Evolutionary conservation across 2,888 invertebrate genomes (phyloP).

Genomic region (Lasioglossum malachurum): DNA sequence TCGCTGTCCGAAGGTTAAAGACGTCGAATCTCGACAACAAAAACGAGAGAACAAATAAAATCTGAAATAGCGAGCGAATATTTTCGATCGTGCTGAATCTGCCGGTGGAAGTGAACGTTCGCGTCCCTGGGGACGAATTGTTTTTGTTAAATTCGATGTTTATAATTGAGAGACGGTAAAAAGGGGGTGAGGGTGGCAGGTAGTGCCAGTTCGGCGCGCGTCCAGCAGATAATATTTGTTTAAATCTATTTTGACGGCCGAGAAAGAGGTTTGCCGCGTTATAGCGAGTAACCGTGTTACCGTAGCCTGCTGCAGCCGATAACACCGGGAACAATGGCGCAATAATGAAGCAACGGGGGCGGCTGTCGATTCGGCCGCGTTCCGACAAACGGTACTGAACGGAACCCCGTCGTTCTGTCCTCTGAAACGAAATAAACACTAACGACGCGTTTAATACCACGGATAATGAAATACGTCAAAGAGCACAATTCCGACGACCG

Average conservation of each 20-base stretch:
- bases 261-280: slow-evolving; percentile 19
- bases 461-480: slow-evolving; percentile 38
- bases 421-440: slow-evolving; percentile 43
- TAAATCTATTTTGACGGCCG: slow-evolving; percentile 36
- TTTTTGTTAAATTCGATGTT: slow-evolving; percentile 12
- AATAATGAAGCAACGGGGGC: slow-evolving; percentile 39
- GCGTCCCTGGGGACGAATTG: not conserved
- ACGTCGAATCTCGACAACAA: not conserved
- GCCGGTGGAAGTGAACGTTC: not conserved
- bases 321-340: slow-evolving; percentile 41
- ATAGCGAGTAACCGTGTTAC: slow-evolving; percentile 39
- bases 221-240: slow-evolving; percentile 30
- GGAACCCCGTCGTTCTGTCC: slow-evolving; percentile 24
- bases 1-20: not conserved
- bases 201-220: not conserved
- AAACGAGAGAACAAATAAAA: not conserved
- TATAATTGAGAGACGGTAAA: not conserved
- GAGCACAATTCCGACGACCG: not conserved
- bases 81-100: not conserved
- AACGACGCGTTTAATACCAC: slow-evolving; percentile 47
- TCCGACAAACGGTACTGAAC: slow-evolving; percentile 28
- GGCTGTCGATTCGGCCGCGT: slow-evolving; percentile 32
- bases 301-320: slow-evolving; percentile 26
- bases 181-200: not conserved
- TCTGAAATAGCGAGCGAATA: not conserved